Evolutionary conservation across 92 coral and sea anemone genomes (phyloP), one percentile per base, ranked within the genome.

Genomic region (Paragorgia papillata): DNA sequence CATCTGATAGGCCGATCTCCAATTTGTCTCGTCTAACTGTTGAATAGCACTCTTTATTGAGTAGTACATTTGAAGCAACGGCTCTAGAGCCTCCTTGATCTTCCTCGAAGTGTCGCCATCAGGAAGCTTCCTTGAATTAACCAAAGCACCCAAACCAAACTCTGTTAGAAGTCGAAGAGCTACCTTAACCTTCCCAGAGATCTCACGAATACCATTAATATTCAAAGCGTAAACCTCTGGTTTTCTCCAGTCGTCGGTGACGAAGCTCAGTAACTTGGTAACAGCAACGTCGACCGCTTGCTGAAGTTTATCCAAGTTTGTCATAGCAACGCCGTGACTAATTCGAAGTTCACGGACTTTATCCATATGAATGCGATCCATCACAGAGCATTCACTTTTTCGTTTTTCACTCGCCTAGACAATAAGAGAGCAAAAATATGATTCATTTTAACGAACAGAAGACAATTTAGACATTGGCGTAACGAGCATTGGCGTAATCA

Each of bases 281-380:
- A 91, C 92, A 1, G 91, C 85, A 12, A 82, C 97, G 62, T 94
- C 89, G 1, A 94, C 97, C 0, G 97, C 97, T 80, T 94, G 97
- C 57, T 94, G 97, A 25, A 94, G 88, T 75, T 91, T 94, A 57
- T 85, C 84, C 18, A 94, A 74, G 54, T 96, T 85, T 39, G 88
- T 90, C 58, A 91, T 74, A 0, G 97, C 97, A 17, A 79, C 85
- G 9, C 83, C 74, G 22, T 87, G 86, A 27, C 85, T 90, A 44
- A 90, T 57, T 50, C 84, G 89, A 17, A 94, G 48, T 14, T 87
- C 97, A 66, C 90, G 92, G 19, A 94, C 97, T 43, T 96, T 96
- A 33, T 86, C 69, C 97, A 94, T 94, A 84, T 94, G 89, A 46
- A 94, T 94, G 30, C 97, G 86, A 30, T 94, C 92, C 25, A 91